These are phyloP conservation scores for Sericinus montela DNA, from an alignment of 2,888 invertebrate genomes.

Conservation along the genomic window DNA sequence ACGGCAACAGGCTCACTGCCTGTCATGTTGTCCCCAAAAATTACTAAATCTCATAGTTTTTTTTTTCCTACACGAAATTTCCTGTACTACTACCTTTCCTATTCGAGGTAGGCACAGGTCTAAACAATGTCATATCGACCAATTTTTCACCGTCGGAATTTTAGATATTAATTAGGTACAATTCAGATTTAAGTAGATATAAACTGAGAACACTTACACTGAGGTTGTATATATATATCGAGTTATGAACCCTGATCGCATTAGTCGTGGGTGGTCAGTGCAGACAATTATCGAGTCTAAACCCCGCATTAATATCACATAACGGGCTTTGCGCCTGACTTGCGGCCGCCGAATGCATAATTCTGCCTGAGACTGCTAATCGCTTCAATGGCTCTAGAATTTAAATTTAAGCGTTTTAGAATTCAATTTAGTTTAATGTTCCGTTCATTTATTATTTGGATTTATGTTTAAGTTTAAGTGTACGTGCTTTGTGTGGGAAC, in stretches of 20 bases:
- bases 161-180: no score
- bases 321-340: constrained; percentile 48
- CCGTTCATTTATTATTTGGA: constrained; percentile 15
- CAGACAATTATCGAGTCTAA: constrained; percentile 48
- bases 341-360: constrained; percentile 39
- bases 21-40: no score
- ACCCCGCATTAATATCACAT: constrained; percentile 47
- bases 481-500: not conserved
- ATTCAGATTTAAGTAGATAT: no score
- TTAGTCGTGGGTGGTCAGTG: constrained; percentile 30
- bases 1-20: no score
- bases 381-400: constrained; percentile 29
- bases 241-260: constrained; percentile 37
- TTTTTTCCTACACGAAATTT: no score
- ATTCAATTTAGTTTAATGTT: constrained; percentile 17
- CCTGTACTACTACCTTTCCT: no score
- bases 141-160: no score
- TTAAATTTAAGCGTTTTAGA: constrained; percentile 26
- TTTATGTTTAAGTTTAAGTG: constrained; percentile 2
- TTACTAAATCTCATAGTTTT: no score
- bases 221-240: constrained; percentile 20
- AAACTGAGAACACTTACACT: not conserved
- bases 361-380: constrained; percentile 36
- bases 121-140: no score
- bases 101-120: no score